Evolutionary conservation across 2,797 vertebrate genomes (phyloP).

Genomic region (Neoniphon sammara): DNA sequence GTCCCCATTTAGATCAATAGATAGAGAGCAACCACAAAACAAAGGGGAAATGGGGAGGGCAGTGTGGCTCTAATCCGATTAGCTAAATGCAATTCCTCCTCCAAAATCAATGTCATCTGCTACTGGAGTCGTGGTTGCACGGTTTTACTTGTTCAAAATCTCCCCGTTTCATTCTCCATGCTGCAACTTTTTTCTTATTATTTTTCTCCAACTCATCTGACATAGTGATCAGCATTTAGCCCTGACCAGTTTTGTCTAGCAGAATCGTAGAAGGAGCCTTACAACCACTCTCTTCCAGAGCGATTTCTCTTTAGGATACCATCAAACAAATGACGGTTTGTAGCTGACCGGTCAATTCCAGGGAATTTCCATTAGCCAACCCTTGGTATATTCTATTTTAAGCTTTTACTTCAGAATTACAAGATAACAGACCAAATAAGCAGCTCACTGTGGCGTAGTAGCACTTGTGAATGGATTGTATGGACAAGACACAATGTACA

Average conservation of each 20-base stretch:
- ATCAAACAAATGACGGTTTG: not conserved
- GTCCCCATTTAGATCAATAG: slow-evolving; percentile 79
- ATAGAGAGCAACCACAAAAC: slow-evolving; percentile 80
- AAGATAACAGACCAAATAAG: too few species aligned
- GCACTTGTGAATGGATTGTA: not conserved
- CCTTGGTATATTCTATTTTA: not conserved
- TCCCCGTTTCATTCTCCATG: slow-evolving; percentile 40
- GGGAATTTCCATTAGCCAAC: not conserved
- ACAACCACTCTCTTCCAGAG: not conserved
- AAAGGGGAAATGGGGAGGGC: slow-evolving; percentile 78
- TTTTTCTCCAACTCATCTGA: slow-evolving; percentile 23
- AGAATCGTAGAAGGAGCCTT: not conserved
- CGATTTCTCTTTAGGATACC: slow-evolving; percentile 3
- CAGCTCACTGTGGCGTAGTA: not conserved
- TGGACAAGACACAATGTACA: slow-evolving; percentile 28
- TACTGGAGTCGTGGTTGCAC: slow-evolving; percentile 52
- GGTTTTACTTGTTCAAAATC: slow-evolving; percentile 41
- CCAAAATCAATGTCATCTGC: slow-evolving; percentile 83
- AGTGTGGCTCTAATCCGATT: slow-evolving; percentile 80
- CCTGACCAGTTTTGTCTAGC: slow-evolving; percentile 41
- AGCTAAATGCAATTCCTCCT: slow-evolving; percentile 82
- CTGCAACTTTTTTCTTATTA: slow-evolving; percentile 39
- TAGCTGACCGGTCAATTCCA: not conserved
- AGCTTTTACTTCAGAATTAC: not conserved
- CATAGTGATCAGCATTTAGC: slow-evolving; percentile 7